phyloP scores from a whole-genome alignment of 2,888 invertebrate species.

The Drosophila austrosaltans region DNA sequence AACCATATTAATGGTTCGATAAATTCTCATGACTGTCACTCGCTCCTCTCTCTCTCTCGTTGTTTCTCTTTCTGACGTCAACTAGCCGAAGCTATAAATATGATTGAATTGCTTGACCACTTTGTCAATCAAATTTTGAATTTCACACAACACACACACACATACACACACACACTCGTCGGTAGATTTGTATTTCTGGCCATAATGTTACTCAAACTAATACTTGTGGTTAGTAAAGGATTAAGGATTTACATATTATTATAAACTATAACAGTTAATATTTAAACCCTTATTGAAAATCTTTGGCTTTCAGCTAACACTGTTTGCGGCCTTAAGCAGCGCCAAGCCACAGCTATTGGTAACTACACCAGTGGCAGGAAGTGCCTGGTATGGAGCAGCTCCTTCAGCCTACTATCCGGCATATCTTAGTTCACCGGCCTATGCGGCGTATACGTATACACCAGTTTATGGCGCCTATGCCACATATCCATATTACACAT shows the following conservation, averaged over 20 bases:
- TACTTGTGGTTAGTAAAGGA: constrained; percentile 61
- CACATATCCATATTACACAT: constrained; percentile 68
- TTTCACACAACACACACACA: constrained; percentile 32
- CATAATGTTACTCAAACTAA: constrained; percentile 60
- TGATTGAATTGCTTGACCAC: constrained; percentile 65
- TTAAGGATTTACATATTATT: constrained; percentile 19
- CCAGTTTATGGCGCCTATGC: constrained; percentile 70
- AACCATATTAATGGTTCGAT: constrained; percentile 64
- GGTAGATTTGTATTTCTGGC: background rate
- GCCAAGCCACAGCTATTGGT: constrained; percentile 68
- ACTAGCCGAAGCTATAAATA: constrained; percentile 70
- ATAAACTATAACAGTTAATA: too few relatives aligned
- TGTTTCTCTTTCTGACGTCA: constrained; percentile 42
- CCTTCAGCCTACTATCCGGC: constrained; percentile 40
- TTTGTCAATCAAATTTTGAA: constrained; percentile 68
- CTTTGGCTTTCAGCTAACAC: constrained; percentile 48
- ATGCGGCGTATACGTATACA: constrained; percentile 66
- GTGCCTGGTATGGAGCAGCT: constrained; percentile 48
- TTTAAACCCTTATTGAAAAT: background rate
- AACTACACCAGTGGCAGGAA: constrained; percentile 57
- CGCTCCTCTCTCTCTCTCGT: constrained; percentile 55
- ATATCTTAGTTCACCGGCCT: constrained; percentile 69
- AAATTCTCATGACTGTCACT: constrained; percentile 42
- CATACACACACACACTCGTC: constrained; percentile 6
- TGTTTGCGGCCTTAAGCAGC: constrained; percentile 35